phyloP scores from a whole-genome alignment of 2,797 vertebrate genomes.

The Myripristis murdjan region DNA sequence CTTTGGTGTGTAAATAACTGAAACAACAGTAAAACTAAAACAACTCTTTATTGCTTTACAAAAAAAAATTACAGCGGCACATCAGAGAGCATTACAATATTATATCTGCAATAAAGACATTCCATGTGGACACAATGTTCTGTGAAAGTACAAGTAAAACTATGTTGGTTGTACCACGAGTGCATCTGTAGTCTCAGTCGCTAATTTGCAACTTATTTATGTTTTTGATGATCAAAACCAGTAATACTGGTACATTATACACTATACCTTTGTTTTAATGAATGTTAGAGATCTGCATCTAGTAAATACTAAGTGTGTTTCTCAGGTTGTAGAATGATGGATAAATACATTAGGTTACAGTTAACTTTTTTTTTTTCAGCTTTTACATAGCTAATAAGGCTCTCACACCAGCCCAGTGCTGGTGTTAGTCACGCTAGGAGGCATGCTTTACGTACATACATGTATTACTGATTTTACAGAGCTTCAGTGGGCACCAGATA shows the following conservation, averaged over 20 bases:
- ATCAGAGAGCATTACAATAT: background rate
- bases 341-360: constrained; percentile 49
- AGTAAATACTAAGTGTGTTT: background rate
- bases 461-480: constrained; percentile 46
- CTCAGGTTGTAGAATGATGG: background rate
- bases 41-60: constrained; percentile 45
- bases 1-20: constrained; percentile 5
- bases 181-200: constrained; percentile 30
- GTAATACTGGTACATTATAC: constrained; percentile 12
- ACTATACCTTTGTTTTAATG: background rate
- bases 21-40: constrained; percentile 17
- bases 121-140: constrained; percentile 25
- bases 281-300: constrained; percentile 27
- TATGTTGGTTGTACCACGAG: constrained; percentile 43
- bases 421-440: constrained; percentile 47
- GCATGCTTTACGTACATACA: constrained; percentile 66
- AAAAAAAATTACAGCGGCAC: constrained; percentile 28
- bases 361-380: constrained; percentile 24
- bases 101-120: background rate
- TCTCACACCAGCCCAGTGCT: constrained; percentile 44
- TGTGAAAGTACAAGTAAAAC: constrained; percentile 33
- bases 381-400: constrained; percentile 48
- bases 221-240: constrained; percentile 20
- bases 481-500: constrained; percentile 21
- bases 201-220: constrained; percentile 15